Evolutionary conservation across 1,140 invertebrate genomes (phyloP).

Genomic region (Rhizoglyphus robini): DNA sequence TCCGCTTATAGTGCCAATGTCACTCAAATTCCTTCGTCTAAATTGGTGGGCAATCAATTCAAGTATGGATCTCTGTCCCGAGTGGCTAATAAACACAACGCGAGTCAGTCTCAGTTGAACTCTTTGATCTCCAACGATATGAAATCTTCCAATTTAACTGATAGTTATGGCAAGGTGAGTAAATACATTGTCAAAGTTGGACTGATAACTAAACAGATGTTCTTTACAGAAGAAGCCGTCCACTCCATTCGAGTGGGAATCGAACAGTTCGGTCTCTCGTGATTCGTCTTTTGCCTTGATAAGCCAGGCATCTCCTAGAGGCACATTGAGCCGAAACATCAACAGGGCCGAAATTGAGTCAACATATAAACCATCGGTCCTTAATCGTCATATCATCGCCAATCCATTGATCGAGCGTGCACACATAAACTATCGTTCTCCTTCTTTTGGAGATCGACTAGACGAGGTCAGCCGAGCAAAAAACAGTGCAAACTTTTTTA

Average conservation of each 20-base stretch:
- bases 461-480: neutral
- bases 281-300: neutral
- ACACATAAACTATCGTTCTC: neutral
- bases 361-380: neutral
- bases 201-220: neutral
- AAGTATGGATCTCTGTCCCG: slow-evolving; percentile 16
- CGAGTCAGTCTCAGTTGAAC: neutral
- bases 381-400: neutral
- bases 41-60: neutral
- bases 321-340: neutral
- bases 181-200: neutral
- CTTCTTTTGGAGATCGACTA: neutral
- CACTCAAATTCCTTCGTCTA: slow-evolving; percentile 11
- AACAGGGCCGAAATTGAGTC: neutral
- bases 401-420: slow-evolving; percentile 1
- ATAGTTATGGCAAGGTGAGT: slow-evolving; percentile 9
- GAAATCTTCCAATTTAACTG: neutral
- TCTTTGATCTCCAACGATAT: neutral
- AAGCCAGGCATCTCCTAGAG: neutral
- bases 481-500: neutral
- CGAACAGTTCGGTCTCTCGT: too few species aligned
- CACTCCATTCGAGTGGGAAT: neutral
- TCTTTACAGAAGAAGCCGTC: neutral
- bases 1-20: slow-evolving; percentile 2
- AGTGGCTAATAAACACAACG: neutral